These are phyloP conservation scores for Odocoileus virginianus DNA, from an alignment of 2,113 vertebrate species.

Conservation along the genomic window DNA sequence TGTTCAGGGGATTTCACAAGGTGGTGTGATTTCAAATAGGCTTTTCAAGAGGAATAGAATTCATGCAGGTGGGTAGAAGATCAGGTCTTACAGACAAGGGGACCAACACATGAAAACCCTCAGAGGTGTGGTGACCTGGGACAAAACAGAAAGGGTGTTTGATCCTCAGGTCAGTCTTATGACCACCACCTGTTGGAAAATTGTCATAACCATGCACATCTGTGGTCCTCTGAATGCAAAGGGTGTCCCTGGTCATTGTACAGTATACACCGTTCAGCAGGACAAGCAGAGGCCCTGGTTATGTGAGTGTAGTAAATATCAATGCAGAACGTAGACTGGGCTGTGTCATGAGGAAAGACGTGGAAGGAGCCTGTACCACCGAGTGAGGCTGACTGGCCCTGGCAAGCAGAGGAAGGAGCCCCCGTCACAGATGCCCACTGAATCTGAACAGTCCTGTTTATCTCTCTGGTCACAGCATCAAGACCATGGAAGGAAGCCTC, in stretches of 20 bases:
- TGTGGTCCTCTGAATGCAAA: background rate
- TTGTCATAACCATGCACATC: fast-evolving
- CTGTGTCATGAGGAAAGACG: background rate
- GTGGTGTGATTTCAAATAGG: background rate
- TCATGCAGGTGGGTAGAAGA: background rate
- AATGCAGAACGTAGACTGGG: background rate
- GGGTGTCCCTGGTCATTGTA: background rate
- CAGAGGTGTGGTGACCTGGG: background rate
- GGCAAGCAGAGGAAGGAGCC: background rate
- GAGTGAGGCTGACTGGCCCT: background rate
- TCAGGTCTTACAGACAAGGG: background rate
- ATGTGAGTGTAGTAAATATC: background rate
- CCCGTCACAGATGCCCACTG: background rate
- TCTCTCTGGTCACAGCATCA: background rate
- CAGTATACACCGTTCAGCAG: too few species aligned
- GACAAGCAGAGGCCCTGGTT: background rate
- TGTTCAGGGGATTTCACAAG: background rate
- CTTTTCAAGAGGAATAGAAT: background rate
- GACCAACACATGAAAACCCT: background rate
- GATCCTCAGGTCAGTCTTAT: background rate
- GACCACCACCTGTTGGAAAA: background rate
- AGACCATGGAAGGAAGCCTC: background rate
- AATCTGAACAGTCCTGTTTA: background rate
- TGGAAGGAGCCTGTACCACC: fast-evolving
- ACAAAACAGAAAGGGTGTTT: background rate